A percentile compares a stretch with the other conserved stretches of the same genome.
Conservation (phyloP, 2,888 invertebrate genomes). For the Stenodema calcarata region DNA sequence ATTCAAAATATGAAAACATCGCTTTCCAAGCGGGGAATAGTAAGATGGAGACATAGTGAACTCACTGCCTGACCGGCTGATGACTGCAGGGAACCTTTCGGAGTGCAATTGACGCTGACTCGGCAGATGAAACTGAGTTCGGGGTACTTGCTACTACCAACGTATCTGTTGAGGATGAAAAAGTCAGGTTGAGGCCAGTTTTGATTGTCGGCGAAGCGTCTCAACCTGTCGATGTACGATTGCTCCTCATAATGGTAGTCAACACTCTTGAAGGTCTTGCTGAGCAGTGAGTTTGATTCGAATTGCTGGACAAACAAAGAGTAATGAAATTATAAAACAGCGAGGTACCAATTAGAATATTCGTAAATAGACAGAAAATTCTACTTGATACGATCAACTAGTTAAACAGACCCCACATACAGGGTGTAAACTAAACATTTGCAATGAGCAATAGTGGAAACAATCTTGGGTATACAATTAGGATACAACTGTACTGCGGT, state of each 20-base stretch:
- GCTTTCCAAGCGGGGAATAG: too few species aligned
- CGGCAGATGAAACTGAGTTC: not conserved
- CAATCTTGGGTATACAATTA: too few species aligned
- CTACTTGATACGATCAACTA: too few species aligned
- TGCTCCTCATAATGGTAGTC: not conserved
- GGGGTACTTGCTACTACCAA: not conserved
- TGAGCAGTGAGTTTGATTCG: not conserved
- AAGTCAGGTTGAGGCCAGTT: slow-evolving; percentile 34
- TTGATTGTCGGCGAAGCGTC: not conserved
- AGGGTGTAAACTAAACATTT: too few species aligned
- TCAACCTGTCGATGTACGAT: not conserved
- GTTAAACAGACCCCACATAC: too few species aligned
- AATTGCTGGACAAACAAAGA: not conserved
- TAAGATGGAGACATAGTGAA: not conserved
- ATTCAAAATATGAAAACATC: too few species aligned
- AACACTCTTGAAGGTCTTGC: not conserved
- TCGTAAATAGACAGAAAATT: too few species aligned
- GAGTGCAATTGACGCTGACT: not conserved
- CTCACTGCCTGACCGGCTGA: not conserved
- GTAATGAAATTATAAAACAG: too few species aligned
- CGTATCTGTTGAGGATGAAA: slow-evolving; percentile 10
- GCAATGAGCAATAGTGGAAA: too few species aligned
- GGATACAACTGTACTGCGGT: too few species aligned
- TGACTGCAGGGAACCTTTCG: not conserved
- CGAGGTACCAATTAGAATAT: too few species aligned